Base-by-base conservation (phyloP, 2,113 vertebrate species). In the Lampris megalopsis region DNA sequence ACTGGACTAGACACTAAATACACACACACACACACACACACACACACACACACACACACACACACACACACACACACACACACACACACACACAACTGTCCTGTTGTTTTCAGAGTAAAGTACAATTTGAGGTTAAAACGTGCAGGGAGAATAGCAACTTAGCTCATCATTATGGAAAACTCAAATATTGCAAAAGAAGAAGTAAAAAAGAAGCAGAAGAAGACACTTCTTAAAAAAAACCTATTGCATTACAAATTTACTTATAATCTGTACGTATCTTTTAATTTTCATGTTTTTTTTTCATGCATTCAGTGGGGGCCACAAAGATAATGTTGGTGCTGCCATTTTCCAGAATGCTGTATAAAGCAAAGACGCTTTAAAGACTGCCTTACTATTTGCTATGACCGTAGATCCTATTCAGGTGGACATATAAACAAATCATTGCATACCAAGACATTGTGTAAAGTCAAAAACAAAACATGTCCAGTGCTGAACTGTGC, bases 401-500 rank as follows among this genome's bases (percentile, higher is more conserved):
- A 40, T 77, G 81, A 83, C 77, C 78, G 56, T 80, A 61, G 75
- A 79, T 62, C 53, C 63, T 65, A 59, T 69, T 83, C 54, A 63
- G 68, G 80, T 9, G 58, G 65, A 74, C 71, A 68, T 2, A 60
- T 63, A 71, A 79, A 87, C 78, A 85, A 74, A 49, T 84, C 73
- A 82, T 86, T 84, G 81, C 58, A 42, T 8, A 59, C 50, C 0
- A 63, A 79, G 71, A 66, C 58, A 1, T 68, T 67, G 77, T 73
- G 63, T 79, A 82, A 83, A 13, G 49, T 59, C 1, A 54, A 43
- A 74, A 82, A 63, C 69, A 72, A 36, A 45, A 45, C 49, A 66
- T 74, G 68, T 76, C 61, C 64, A 68, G 59, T 88, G 81, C 88
- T 86, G 68, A 90, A 80, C 47, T 47, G 65, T 36, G 54, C 83